Conservation (phyloP, 2,888 invertebrate genomes). For the Eupithecia tripunctaria region DNA sequence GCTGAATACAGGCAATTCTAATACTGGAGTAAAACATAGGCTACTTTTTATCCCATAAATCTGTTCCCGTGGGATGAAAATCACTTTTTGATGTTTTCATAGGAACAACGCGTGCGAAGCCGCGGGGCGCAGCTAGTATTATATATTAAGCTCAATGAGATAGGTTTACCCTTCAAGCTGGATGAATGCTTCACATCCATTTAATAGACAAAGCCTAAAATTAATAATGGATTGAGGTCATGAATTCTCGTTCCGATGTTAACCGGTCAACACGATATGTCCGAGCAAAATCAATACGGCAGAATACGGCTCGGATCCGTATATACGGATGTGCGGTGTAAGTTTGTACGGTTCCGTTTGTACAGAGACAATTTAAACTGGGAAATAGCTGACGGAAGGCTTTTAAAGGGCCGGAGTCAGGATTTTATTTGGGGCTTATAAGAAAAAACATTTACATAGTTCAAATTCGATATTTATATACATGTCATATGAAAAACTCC, state of each 20-base stretch:
- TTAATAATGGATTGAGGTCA: conserved; percentile 19
- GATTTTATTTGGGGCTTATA: not conserved
- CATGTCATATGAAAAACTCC: too few species aligned
- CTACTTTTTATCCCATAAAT: too few species aligned
- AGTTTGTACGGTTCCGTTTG: conserved; percentile 23
- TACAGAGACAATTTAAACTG: conserved; percentile 37
- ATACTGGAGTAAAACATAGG: too few species aligned
- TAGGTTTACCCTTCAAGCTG: not conserved
- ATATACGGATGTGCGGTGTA: conserved; percentile 3
- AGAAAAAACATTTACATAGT: not conserved
- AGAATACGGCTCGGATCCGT: conserved; percentile 26
- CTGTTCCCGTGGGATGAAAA: too few species aligned
- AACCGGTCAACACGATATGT: conserved; percentile 1
- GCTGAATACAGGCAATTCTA: too few species aligned
- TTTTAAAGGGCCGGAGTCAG: conserved; percentile 13
- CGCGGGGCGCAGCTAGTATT: too few species aligned
- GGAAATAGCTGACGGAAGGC: conserved; percentile 30
- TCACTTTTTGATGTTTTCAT: too few species aligned
- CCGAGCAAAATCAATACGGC: conserved; percentile 38
- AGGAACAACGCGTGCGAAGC: too few species aligned
- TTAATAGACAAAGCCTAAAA: conserved; percentile 7
- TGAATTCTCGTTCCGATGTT: conserved; percentile 5
- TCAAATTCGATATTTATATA: too few species aligned
- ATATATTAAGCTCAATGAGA: too few species aligned
- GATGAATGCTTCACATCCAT: too few species aligned